Conservation (phyloP, 2,113 vertebrate species). For the Sebastes schlegelii region DNA sequence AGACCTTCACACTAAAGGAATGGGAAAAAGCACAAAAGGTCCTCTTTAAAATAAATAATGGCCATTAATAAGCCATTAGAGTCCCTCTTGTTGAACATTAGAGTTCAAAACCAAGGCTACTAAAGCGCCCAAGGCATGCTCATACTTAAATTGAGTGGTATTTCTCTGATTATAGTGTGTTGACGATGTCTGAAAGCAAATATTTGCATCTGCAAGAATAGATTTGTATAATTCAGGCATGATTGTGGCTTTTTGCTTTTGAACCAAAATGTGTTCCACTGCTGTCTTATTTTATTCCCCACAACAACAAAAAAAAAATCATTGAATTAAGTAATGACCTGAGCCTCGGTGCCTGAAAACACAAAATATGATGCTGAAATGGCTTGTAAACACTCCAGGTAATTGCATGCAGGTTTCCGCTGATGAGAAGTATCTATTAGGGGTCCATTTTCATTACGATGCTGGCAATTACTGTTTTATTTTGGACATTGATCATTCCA, state of each 20-base stretch:
- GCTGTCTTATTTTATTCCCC: not conserved
- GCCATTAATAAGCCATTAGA: not conserved
- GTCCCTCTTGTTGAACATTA: not conserved
- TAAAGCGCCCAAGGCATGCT: not conserved
- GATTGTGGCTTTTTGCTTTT: constrained; percentile 20
- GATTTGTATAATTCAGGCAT: constrained; percentile 11
- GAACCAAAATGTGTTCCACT: not conserved
- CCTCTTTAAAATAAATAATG: not conserved
- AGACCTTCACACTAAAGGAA: no score
- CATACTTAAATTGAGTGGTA: constrained; percentile 47
- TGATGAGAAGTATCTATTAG: constrained; percentile 64
- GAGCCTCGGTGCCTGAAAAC: constrained; percentile 32
- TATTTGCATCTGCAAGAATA: not conserved
- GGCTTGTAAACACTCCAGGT: constrained; percentile 59
- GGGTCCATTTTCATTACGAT: constrained; percentile 52
- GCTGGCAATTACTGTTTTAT: constrained; percentile 56
- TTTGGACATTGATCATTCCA: constrained; percentile 54
- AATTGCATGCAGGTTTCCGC: constrained; percentile 50
- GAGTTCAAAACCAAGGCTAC: not conserved
- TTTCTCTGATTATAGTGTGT: constrained; percentile 39
- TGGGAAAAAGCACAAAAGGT: no score
- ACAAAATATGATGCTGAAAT: constrained; percentile 52
- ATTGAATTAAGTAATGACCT: constrained; percentile 35
- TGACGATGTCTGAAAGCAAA: constrained; percentile 15
- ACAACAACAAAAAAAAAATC: not conserved